Conservation (phyloP, 23 tunicate species). For the Trididemnum nubilum region DNA sequence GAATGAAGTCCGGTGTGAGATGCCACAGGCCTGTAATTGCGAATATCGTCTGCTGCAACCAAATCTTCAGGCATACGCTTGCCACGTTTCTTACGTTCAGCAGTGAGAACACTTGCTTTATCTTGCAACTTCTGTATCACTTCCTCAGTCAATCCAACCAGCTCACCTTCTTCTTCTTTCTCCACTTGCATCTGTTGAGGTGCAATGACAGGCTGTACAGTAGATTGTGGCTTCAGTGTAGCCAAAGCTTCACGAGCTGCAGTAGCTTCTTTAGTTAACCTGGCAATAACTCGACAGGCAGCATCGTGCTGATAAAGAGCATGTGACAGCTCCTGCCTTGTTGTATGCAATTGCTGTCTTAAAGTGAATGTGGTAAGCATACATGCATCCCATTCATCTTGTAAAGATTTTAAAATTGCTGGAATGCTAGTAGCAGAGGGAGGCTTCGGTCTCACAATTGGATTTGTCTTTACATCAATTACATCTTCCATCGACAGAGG, state of each 20-base stretch:
- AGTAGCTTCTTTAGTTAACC: slow-evolving; percentile 88
- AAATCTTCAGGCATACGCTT: slow-evolving; percentile 92
- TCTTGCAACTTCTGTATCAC: slow-evolving; percentile 76
- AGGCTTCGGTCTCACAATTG: slow-evolving; percentile 90
- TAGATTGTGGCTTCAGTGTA: slow-evolving; percentile 83
- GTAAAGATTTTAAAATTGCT: slow-evolving; percentile 88
- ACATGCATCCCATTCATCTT: slow-evolving; percentile 99
- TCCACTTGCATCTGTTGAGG: slow-evolving; percentile 53
- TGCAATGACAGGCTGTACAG: slow-evolving; percentile 27
- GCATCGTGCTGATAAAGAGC: slow-evolving; percentile 98
- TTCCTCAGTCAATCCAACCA: slow-evolving; percentile 81
- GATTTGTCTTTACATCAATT: slow-evolving; percentile 67
- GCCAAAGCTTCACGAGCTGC: slow-evolving; percentile 98
- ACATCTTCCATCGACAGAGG: slow-evolving; percentile 71
- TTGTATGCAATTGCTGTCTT: slow-evolving; percentile 84
- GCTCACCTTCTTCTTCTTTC: slow-evolving; percentile 85
- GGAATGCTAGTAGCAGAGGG: slow-evolving; percentile 98
- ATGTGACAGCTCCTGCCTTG: slow-evolving; percentile 94
- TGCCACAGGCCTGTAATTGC: slow-evolving; percentile 72
- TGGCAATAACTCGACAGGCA: slow-evolving; percentile 95
- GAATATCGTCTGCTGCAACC: slow-evolving; percentile 69
- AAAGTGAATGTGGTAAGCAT: slow-evolving; percentile 81
- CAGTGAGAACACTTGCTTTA: slow-evolving; percentile 85
- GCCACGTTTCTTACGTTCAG: slow-evolving; percentile 92
- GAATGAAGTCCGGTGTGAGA: slow-evolving; percentile 97